These are phyloP conservation scores for Cinclus cinclus DNA, from an alignment of 2,113 vertebrate species.

Conservation along the genomic window DNA sequence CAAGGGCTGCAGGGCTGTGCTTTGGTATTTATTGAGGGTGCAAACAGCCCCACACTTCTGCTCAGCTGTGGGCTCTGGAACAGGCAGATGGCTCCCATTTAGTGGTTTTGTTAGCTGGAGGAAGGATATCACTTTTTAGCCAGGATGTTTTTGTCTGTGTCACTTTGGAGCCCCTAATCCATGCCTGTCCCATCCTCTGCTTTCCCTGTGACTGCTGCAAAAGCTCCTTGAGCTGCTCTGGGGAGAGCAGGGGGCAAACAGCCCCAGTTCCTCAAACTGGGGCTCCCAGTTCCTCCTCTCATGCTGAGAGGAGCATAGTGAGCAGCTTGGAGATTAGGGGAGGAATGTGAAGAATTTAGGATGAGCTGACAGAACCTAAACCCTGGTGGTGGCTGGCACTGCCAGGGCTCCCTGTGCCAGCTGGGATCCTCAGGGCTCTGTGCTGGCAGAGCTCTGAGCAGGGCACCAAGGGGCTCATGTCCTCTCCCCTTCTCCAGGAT, in stretches of 20 bases:
- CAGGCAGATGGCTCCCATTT: neutral
- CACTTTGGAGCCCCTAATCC: fast-evolving
- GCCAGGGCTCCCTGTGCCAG: neutral
- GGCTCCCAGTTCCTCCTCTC: neutral
- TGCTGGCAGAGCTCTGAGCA: neutral
- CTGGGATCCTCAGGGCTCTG: neutral
- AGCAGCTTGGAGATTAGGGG: neutral
- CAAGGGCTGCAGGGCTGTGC: neutral
- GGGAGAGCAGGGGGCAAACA: neutral
- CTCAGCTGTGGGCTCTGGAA: fast-evolving
- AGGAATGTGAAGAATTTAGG: neutral
- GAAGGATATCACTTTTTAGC: neutral
- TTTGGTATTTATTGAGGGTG: neutral
- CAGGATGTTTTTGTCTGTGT: fast-evolving
- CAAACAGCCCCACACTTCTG: neutral
- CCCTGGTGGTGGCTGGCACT: neutral
- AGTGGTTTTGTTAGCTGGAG: neutral
- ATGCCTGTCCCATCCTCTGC: neutral
- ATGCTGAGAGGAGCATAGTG: fast-evolving
- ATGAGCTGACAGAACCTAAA: fast-evolving
- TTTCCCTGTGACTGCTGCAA: neutral
- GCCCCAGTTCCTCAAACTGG: neutral
- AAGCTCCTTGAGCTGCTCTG: neutral
- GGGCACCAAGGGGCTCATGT: neutral
- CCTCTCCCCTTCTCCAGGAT: neutral